phyloP scores from a whole-genome alignment of 2,888 invertebrate species.

The Patella depressa region DNA sequence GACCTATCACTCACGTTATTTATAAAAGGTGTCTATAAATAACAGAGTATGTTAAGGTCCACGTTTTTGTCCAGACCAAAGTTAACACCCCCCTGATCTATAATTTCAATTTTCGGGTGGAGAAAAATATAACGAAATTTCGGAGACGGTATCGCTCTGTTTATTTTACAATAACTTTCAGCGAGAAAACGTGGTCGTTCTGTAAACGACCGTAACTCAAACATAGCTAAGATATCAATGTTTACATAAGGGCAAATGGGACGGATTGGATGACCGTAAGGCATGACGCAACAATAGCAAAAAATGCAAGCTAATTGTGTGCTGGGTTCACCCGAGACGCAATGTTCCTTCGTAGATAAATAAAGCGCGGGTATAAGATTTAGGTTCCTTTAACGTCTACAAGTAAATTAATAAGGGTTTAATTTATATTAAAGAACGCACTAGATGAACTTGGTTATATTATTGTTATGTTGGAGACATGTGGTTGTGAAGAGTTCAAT shows the following conservation, averaged over 20 bases:
- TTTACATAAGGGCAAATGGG: background rate
- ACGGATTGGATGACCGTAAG: background rate
- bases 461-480: no score
- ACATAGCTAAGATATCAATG: background rate
- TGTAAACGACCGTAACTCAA: background rate
- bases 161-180: constrained; percentile 1
- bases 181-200: background rate
- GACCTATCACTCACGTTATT: no score
- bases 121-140: constrained; percentile 1
- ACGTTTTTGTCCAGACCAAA: no score
- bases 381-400: no score
- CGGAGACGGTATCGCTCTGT: background rate
- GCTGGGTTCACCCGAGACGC: background rate
- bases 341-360: constrained; percentile 1
- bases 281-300: constrained; percentile 1
- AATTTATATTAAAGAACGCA: no score
- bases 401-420: no score
- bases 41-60: no score
- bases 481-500: no score
- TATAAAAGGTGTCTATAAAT: no score
- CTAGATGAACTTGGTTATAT: no score
- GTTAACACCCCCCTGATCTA: background rate
- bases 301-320: background rate
- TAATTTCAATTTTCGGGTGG: background rate
- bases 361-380: background rate